phyloP scores from a whole-genome alignment of 1,140 invertebrate genomes.

The Drosophila navojoa region DNA sequence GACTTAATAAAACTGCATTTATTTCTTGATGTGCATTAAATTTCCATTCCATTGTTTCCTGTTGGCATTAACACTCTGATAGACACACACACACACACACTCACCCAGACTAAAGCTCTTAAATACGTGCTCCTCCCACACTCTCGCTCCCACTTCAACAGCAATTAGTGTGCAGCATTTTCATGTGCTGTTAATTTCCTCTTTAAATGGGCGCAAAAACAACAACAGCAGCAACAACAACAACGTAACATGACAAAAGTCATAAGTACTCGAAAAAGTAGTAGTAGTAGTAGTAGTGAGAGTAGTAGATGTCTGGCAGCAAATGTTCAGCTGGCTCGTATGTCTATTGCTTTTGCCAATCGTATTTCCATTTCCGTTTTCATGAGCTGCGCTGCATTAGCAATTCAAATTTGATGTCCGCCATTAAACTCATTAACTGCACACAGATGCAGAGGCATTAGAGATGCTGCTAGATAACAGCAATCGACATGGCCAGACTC shows the following conservation, averaged over 20 bases:
- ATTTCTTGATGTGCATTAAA: no score
- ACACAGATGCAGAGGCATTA: constrained; percentile 55
- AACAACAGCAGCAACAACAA: no score
- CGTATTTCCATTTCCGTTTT: constrained; percentile 69
- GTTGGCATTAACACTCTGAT: background rate
- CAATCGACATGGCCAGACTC: constrained; percentile 34
- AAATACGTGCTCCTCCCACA: no score
- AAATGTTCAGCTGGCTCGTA: background rate
- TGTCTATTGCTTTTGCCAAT: constrained; percentile 43
- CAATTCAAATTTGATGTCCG: constrained; percentile 78
- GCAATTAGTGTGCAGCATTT: constrained; percentile 28
- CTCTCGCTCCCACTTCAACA: background rate
- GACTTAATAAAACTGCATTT: no score
- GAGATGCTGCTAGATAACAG: constrained; percentile 23
- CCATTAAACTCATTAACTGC: constrained; percentile 82
- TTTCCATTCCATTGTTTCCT: no score
- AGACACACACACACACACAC: background rate
- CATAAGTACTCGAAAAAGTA: constrained; percentile 48
- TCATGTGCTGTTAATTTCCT: constrained; percentile 42
- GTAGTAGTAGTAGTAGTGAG: background rate
- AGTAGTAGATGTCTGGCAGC: background rate
- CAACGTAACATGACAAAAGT: constrained; percentile 46
- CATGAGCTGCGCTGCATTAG: constrained; percentile 68
- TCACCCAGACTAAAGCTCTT: background rate
- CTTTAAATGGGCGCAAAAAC: constrained; percentile 14